Evolutionary conservation across 1,140 invertebrate species (phyloP), one percentile per base, ranked within the genome.

Genomic region (Drosophila mauritiana): DNA sequence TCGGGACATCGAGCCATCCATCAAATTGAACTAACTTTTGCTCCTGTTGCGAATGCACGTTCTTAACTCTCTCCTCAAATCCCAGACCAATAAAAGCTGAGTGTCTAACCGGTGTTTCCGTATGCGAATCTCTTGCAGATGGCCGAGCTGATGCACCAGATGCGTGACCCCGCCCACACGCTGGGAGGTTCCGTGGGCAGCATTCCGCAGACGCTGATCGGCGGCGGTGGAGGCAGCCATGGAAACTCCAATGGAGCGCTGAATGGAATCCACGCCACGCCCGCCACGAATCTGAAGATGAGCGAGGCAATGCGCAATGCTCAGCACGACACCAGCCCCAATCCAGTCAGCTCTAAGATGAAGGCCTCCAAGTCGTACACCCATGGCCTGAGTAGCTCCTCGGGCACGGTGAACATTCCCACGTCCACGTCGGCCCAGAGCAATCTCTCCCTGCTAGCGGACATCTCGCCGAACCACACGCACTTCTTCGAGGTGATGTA

Each of bases 401-500:
- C 91, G 48, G 91, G 91, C 57, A 92, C 89, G 37, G 90, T 92
- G 39, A 88, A 92, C 81, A 92, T 91, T 73, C 90, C 91, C 65
- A 88, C 82, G 12, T 91, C 89, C 48, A 92, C 74, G 4, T 91
- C 90, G 54, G 89, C 85, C n/a, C 85, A 92, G 57, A 80, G 86
- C 37, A 91, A 91, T 74, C 75, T 92, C 1, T 96, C 96, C 1
- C 93, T 97, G 4, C 95, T 95, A 68, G 95, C 95, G 20, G 96
- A 97, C 83, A 96, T 97, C 62, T 97, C 96, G 5, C 96, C 96
- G 0, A 96, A 96, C 82, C 96, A 96, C 53, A 97, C 96, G 42
- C 96, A 97, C 92, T 97, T 97, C 92, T 97, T 97, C 81, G 96
- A 97, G 93, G 96, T 96, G 92, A 93, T 98, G 45, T 98, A 98